Evolutionary conservation across 2,113 vertebrate species (phyloP), one percentile per base, ranked within the genome.

Genomic region (Brevimyrus niger): DNA sequence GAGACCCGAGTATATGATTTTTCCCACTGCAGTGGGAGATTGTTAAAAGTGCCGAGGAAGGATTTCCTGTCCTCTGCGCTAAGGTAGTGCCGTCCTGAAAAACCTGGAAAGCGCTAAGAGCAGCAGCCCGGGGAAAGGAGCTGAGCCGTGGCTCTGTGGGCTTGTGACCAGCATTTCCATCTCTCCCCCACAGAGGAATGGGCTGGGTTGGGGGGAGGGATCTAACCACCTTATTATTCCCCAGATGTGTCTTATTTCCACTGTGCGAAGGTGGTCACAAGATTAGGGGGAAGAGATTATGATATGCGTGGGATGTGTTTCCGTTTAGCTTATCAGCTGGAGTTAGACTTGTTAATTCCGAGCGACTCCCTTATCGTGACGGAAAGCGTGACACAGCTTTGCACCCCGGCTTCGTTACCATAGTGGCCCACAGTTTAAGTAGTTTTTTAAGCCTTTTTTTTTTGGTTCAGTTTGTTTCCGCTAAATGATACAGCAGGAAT

Each of bases 131-230:
- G 21, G 21, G 82, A 84, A 84, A 47, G 69, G 69, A 80, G 69
- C 27, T 46, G 46, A 46, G 82, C 82, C 13, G 11, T n/a, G 10
- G 42, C 23, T 31, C 15, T 87, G 82, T 87, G 87, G 23, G 42
- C 23, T 80, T 88, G 69, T 80, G 88, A 80, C 31, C 38, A 88
- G 88, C 65, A 50, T 38, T 88, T 82, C 65, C 88, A 76, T 88
- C 46, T 50, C 31, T 47, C n/a, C 61, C 35, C 44, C 27, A 23
- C 42, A n/a, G 42, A 15, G 27, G 38, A 23, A 42, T 2, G 55
- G 55, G 55, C 21, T 61, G 23, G 76, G 38, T 9, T 19, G 21
- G 9, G 44, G 80, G 44, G 17, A 13, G 80, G 51, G 61, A 9
- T 19, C 44, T 88, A 58, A 76, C 87, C 13, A 73, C 42, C 61